Evolutionary conservation across 2,113 vertebrate species (phyloP).

Genomic region (Poeciliopsis occidentalis): DNA sequence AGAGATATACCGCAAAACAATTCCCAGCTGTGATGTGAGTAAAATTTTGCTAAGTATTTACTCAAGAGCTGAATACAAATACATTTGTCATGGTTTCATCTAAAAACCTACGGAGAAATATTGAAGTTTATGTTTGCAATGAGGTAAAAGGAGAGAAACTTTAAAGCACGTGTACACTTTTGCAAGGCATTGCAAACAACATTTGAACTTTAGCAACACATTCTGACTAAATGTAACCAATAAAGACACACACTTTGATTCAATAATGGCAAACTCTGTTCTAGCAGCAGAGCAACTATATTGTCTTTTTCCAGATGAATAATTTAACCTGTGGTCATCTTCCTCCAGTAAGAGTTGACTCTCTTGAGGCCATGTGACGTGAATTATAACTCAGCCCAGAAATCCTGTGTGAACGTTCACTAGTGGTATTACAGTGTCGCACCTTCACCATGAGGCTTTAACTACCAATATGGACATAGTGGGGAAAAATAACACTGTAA

Average conservation of each 20-base stretch:
- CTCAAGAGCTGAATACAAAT: no score
- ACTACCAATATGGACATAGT: constrained; percentile 19
- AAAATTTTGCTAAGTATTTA: no score
- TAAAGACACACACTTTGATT: not conserved
- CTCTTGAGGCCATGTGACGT: constrained; percentile 14
- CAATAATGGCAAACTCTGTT: not conserved
- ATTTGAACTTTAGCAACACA: not conserved
- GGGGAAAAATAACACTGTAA: no score
- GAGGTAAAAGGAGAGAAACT: no score
- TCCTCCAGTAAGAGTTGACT: constrained; percentile 6
- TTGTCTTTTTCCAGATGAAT: constrained; percentile 2
- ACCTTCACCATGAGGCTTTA: constrained; percentile 1
- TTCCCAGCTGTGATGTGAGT: no score
- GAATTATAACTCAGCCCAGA: constrained; percentile 4
- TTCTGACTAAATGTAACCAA: not conserved
- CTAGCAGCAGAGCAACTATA: not conserved
- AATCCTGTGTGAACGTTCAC: not conserved
- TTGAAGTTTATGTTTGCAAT: no score
- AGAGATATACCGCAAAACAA: no score
- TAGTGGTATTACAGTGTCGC: not conserved
- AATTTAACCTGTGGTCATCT: not conserved
- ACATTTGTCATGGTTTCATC: no score
- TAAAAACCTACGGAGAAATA: no score
- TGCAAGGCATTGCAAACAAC: not conserved
- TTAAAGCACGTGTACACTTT: not conserved